Evolutionary conservation across 2,113 vertebrate species (phyloP), one percentile per base, ranked within the genome.

Genomic region (Tupaia chinensis): DNA sequence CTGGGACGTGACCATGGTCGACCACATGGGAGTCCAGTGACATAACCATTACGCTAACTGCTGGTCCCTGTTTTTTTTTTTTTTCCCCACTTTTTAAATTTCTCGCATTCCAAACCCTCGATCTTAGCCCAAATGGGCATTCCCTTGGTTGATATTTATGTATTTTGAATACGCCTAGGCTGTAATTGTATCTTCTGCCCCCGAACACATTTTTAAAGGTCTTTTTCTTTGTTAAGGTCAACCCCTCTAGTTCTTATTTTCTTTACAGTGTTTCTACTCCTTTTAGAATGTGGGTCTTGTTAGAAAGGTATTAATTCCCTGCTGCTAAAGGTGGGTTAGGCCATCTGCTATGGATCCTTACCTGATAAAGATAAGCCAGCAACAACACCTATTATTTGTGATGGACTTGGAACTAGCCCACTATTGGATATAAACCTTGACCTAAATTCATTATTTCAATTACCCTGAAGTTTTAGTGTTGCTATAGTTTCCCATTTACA

Each of bases 271-370:
- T 44, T 88, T 68, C 90, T 81, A 11, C 16, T 44, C 66, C 60
- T 93, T 95, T 88, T 74, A 85, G 89, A 93, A 93, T 3, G 6
- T 96, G 69, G 68, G 17, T 81, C 74, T 90, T 91, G 81, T 72
- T 89, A 68, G 79, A 69, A 94, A 66, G 54, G 27, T 96, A 77
- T 94, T 91, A 93, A 79, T 94, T 69, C 78, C 93, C 73, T 58
- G 60, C 78, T 1, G 3, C 44, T n/a, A 61, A 94, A 91, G 65
- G 78, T 54, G 56, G 93, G 87, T 88, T 34, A 91, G 79, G 66
- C 95, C 86, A 88, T 86, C 85, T 96, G 95, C 94, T 85, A 44
- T 5, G 22, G 53, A 27, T 61, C 69, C 56, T 94, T 44, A 95
- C 97, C 86, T 95, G 91, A 61, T 44, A 73, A 72, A 61, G 53